phyloP scores from a whole-genome alignment of 2,113 vertebrate species.

The Brevimyrus niger region DNA sequence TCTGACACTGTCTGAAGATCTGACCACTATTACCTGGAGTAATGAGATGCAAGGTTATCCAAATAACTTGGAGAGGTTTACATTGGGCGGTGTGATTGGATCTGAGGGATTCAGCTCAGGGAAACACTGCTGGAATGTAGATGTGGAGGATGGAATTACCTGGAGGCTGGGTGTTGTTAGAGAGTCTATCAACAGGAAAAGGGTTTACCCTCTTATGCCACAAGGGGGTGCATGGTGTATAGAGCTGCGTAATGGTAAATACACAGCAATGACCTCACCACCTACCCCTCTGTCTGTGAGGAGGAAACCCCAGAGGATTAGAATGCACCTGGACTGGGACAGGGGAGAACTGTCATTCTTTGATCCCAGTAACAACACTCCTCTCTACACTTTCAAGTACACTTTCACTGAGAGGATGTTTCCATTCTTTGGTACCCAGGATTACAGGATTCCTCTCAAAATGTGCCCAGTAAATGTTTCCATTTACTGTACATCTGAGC shows the following conservation, averaged over 20 bases:
- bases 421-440: background rate
- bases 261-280: background rate
- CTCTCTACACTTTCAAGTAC: background rate
- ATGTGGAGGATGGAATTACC: background rate
- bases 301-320: background rate
- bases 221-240: background rate
- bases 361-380: background rate
- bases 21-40: background rate
- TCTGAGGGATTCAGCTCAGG: background rate
- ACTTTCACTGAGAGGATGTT: background rate
- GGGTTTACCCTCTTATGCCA: background rate
- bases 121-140: background rate
- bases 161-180: background rate
- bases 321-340: background rate
- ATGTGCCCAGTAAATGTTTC: background rate
- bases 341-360: background rate
- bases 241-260: background rate
- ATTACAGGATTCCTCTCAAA: too few species aligned
- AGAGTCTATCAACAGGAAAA: background rate
- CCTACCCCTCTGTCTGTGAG: background rate
- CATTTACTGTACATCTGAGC: background rate
- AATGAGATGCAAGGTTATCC: background rate
- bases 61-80: background rate
- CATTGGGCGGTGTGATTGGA: background rate
- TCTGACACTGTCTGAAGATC: conserved; percentile 4